Evolutionary conservation across 2,797 vertebrate genomes (phyloP).

Genomic region (Melanotaenia maccullochi): DNA sequence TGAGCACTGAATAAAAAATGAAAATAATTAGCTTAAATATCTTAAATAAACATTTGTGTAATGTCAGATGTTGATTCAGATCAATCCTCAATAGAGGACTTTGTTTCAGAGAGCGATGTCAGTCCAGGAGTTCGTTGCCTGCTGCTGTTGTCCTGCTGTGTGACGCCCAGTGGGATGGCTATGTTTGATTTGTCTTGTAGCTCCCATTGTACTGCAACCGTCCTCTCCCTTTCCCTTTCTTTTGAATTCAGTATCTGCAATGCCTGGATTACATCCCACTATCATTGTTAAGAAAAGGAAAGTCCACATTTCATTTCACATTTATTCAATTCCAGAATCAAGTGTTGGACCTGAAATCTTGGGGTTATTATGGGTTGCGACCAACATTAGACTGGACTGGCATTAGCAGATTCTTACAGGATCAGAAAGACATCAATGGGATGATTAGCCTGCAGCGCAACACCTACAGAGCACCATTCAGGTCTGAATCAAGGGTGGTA

Average conservation of each 20-base stretch:
- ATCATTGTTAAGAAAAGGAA: constrained; percentile 66
- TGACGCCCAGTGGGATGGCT: constrained; percentile 66
- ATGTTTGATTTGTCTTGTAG: constrained; percentile 70
- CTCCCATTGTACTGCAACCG: constrained; percentile 64
- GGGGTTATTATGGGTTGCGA: constrained; percentile 3
- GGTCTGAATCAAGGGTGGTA: constrained; percentile 48
- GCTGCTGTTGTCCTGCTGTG: constrained; percentile 61
- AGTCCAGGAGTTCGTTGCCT: constrained; percentile 46
- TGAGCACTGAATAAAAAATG: background rate
- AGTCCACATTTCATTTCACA: constrained; percentile 42
- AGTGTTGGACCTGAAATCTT: constrained; percentile 20
- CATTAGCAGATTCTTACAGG: constrained; percentile 30
- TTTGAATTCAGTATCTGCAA: constrained; percentile 63
- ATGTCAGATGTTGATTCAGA: constrained; percentile 13
- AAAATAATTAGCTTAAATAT: background rate
- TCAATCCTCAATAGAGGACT: constrained; percentile 60
- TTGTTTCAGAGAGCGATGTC: constrained; percentile 60
- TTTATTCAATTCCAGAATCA: constrained; percentile 49
- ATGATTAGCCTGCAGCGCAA: constrained; percentile 36
- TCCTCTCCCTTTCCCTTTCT: constrained; percentile 34
- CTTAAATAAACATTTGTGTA: constrained; percentile 9
- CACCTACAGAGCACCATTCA: constrained; percentile 57
- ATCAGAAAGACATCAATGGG: constrained; percentile 54
- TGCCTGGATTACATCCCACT: constrained; percentile 66
- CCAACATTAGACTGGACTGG: constrained; percentile 14